These are phyloP conservation scores for Mugil cephalus DNA, from an alignment of 2,113 vertebrate species.

Conservation along the genomic window DNA sequence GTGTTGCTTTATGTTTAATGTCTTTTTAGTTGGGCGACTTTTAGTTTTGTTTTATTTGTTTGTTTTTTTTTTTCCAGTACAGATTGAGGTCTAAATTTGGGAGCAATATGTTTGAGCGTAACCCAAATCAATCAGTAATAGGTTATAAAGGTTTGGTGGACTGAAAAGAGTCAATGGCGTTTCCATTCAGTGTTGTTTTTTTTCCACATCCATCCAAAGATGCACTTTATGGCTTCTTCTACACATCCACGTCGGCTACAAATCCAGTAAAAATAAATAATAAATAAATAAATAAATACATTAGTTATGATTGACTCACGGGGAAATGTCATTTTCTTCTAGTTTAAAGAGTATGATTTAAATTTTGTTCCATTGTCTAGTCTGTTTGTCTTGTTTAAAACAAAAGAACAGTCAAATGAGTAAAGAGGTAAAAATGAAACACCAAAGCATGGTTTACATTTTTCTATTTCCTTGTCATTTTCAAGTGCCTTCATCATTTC, in stretches of 20 bases:
- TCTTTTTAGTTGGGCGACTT: conserved; percentile 56
- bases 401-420: conserved; percentile 1
- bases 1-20: conserved; percentile 47
- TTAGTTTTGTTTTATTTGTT: conserved; percentile 54
- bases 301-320: conserved; percentile 23
- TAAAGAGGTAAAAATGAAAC: conserved; percentile 45
- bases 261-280: no score
- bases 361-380: conserved; percentile 41
- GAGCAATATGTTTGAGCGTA: conserved; percentile 46
- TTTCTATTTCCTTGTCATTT: conserved; percentile 38
- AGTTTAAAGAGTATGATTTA: conserved; percentile 38
- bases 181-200: conserved; percentile 68
- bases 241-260: conserved; percentile 32
- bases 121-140: conserved; percentile 37
- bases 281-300: conserved; percentile 14
- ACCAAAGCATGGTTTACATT: conserved; percentile 68
- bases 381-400: conserved; percentile 32
- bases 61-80: conserved; percentile 38
- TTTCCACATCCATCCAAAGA: conserved; percentile 60
- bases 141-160: conserved; percentile 50
- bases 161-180: conserved; percentile 34
- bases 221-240: conserved; percentile 75
- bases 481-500: conserved; percentile 73
- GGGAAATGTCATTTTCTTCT: conserved; percentile 26
- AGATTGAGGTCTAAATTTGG: conserved; percentile 47